phyloP scores from a whole-genome alignment of 2,797 vertebrate genomes.

The Hybognathus amarus region DNA sequence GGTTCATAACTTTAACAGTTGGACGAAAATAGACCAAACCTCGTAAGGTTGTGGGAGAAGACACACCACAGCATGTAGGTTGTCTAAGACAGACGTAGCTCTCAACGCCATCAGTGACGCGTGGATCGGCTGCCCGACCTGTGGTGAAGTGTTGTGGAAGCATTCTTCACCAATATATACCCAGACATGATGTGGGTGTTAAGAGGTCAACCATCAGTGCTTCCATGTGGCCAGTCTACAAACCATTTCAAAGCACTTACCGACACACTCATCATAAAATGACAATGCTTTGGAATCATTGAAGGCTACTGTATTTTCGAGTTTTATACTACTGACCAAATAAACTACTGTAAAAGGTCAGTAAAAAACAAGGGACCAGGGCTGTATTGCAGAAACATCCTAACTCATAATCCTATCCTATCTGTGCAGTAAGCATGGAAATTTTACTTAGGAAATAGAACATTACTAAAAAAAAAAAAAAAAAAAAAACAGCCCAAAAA shows the following conservation, averaged over 20 bases:
- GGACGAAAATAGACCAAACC: conserved; percentile 13
- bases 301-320: conserved; percentile 54
- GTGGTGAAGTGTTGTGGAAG: conserved; percentile 57
- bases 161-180: conserved; percentile 50
- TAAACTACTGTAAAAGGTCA: conserved; percentile 20
- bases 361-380: conserved; percentile 19
- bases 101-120: conserved; percentile 58
- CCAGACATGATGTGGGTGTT: conserved; percentile 67
- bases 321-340: neutral
- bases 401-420: neutral
- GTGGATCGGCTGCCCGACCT: conserved; percentile 53
- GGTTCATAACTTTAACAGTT: conserved; percentile 10
- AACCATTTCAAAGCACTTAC: conserved; percentile 56
- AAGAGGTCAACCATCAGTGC: conserved; percentile 69
- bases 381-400: neutral
- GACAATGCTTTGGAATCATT: conserved; percentile 45
- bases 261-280: conserved; percentile 62
- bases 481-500: neutral
- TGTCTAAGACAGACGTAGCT: conserved; percentile 39
- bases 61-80: conserved; percentile 42
- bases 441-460: too few relatives aligned
- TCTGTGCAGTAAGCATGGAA: too few relatives aligned
- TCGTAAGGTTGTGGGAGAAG: conserved; percentile 5
- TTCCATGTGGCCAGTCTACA: conserved; percentile 49
- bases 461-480: neutral